Percentiles rank a stretch among this genome's conserved stretches.
Evolutionary conservation across 1,140 invertebrate genomes (phyloP).

Genomic region (Diorhabda carinulata): DNA sequence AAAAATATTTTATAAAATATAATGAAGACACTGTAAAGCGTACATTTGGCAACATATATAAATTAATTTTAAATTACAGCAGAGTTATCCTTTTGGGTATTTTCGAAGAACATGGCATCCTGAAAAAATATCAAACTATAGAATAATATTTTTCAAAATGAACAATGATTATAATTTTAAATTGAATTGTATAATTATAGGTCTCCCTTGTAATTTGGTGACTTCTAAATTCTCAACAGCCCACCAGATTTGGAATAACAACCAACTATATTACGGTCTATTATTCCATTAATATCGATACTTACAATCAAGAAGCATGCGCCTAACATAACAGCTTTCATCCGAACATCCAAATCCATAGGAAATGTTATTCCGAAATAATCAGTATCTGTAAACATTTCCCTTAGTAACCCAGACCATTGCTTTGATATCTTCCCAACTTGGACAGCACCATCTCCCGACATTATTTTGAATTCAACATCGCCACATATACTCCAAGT

Average conservation of each 20-base stretch:
- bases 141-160: conserved; percentile 12
- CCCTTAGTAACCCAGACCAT: conserved; percentile 56
- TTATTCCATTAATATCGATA: conserved; percentile 6
- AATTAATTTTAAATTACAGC: neutral
- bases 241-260: no score
- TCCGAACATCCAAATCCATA: conserved; percentile 57
- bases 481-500: conserved; percentile 77
- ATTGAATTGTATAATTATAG: neutral
- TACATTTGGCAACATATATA: no score
- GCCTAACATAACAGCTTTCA: conserved; percentile 59
- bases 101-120: conserved; percentile 46
- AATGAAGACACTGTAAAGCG: no score
- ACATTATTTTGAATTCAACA: conserved; percentile 64
- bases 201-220: no score
- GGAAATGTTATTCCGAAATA: conserved; percentile 60
- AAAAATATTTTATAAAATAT: no score
- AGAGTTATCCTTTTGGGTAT: conserved; percentile 21
- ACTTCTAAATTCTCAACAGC: no score
- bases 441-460: conserved; percentile 49
- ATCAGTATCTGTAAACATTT: conserved; percentile 60
- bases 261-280: no score
- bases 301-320: conserved; percentile 48
- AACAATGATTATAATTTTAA: neutral
- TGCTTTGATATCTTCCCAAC: conserved; percentile 59
- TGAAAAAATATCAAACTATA: conserved; percentile 22